phyloP scores from a whole-genome alignment of 92 coral and sea anemone species.

The Zoanthus sociatus region DNA sequence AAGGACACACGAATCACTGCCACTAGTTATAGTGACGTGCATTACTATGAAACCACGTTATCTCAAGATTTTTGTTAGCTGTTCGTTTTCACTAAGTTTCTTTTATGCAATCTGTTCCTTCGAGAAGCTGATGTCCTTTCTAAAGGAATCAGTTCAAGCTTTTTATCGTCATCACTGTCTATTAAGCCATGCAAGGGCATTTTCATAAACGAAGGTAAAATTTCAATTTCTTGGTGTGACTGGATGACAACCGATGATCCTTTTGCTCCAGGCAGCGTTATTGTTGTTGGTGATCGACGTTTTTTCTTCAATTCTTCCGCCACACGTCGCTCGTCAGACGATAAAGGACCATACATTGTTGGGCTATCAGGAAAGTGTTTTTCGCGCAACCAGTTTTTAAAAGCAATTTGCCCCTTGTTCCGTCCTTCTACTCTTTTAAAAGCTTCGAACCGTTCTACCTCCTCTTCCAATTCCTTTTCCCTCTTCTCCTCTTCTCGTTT shows the following conservation, averaged over 20 bases:
- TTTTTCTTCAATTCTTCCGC: slow-evolving; percentile 66
- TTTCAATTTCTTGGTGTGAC: slow-evolving; percentile 62
- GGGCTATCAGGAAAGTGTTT: slow-evolving; percentile 85
- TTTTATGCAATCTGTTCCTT: slow-evolving; percentile 73
- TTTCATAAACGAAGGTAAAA: slow-evolving; percentile 51
- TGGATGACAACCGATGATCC: slow-evolving; percentile 82
- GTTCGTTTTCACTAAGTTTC: slow-evolving; percentile 30
- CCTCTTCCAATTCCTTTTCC: slow-evolving; percentile 75
- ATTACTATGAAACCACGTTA: no score
- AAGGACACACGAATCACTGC: no score
- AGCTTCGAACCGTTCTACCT: slow-evolving; percentile 71
- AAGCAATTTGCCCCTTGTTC: slow-evolving; percentile 84
- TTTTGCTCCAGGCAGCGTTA: slow-evolving; percentile 54
- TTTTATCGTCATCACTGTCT: slow-evolving; percentile 86
- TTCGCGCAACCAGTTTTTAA: slow-evolving; percentile 76
- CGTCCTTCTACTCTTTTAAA: slow-evolving; percentile 72
- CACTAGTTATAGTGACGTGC: no score
- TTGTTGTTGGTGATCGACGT: slow-evolving; percentile 65
- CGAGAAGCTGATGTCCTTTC: slow-evolving; percentile 88
- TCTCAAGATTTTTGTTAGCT: no score
- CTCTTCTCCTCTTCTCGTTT: slow-evolving; percentile 71
- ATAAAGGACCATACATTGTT: slow-evolving; percentile 89
- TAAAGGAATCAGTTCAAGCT: slow-evolving; percentile 90
- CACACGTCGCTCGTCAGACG: slow-evolving; percentile 74
- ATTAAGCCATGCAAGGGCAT: slow-evolving; percentile 25